phyloP scores from a whole-genome alignment of 1,140 invertebrate genomes.

The Trichomalopsis sarcophagae region DNA sequence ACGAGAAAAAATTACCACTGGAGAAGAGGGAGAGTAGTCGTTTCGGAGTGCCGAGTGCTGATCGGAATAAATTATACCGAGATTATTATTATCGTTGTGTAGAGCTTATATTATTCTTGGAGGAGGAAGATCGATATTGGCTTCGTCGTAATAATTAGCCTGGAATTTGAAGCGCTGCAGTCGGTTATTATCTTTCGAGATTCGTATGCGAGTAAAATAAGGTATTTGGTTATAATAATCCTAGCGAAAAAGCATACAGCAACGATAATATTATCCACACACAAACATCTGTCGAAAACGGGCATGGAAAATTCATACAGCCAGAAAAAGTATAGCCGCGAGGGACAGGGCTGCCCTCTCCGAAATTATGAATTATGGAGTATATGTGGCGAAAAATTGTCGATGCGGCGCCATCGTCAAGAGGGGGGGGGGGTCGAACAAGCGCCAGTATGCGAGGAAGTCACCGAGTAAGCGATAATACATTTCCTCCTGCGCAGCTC shows the following conservation, averaged over 20 bases:
- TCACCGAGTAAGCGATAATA: slow-evolving; percentile 19
- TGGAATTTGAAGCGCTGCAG: background rate
- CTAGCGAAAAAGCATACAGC: too few relatives aligned
- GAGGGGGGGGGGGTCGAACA: background rate
- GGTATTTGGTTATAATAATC: background rate
- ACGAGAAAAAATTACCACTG: background rate
- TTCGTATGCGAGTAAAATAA: background rate
- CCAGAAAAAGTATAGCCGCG: background rate
- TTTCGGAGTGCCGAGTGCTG: background rate
- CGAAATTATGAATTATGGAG: slow-evolving; percentile 12
- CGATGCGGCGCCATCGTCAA: background rate
- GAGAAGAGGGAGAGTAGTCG: background rate
- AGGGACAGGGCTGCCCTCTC: background rate
- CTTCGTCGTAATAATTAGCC: background rate
- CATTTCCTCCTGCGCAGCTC: background rate
- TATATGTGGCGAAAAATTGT: slow-evolving; percentile 20
- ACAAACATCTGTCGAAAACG: background rate
- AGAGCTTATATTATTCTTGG: background rate
- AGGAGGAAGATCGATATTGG: background rate
- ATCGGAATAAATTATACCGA: slow-evolving; percentile 2
- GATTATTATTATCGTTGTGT: background rate
- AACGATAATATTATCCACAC: background rate
- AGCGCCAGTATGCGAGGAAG: background rate
- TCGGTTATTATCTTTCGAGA: background rate
- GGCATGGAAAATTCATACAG: background rate